Evolutionary conservation across 2,113 vertebrate species (phyloP), one percentile per base, ranked within the genome.

Genomic region (Fukomys damarensis): DNA sequence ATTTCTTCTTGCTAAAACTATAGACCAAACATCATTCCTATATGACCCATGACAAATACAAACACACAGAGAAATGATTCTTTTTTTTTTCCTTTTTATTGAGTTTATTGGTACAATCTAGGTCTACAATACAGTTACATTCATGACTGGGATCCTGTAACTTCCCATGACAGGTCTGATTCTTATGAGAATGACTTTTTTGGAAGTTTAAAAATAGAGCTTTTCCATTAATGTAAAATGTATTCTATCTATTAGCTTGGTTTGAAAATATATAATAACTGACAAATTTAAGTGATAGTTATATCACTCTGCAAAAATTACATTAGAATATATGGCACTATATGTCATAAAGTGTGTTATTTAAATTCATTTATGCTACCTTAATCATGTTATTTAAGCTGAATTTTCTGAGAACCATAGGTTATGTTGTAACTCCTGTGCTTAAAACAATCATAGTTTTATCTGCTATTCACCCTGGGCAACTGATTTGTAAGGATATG

Each of bases 261-360:
- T 58, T 46, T 95, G 65, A 91, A 88, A 94, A 85, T 7, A 59
- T 17, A 56, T 11, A 89, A 38, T 59, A 68, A 66, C 20, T 79
- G 84, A 86, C 54, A 83, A 46, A 43, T 87, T 89, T 68, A 93
- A 86, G 19, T 83, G 68, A 92, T 80, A 85, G 91, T 74, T 94
- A 80, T 61, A 88, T 89, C 12, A 56, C 41, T 94, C 43, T 90
- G 90, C 32, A 83, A 70, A 93, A 94, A 80, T n/a, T 58, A 35
- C 61, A 70, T 54, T 61, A 38, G n/a, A 49, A 28, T 28, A 32
- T 16, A 28, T 65, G 59, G 26, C 41, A 77, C 10, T 35, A 0
- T 35, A 49, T 14, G n/a, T 49, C 8, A 14, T 32, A 5, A 89
- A 76, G 11, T 7, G 11, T 56, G 32, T 76, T 86, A 87, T 43